Evolutionary conservation across 2,113 vertebrate species (phyloP).

Genomic region (Vicugna pacos): DNA sequence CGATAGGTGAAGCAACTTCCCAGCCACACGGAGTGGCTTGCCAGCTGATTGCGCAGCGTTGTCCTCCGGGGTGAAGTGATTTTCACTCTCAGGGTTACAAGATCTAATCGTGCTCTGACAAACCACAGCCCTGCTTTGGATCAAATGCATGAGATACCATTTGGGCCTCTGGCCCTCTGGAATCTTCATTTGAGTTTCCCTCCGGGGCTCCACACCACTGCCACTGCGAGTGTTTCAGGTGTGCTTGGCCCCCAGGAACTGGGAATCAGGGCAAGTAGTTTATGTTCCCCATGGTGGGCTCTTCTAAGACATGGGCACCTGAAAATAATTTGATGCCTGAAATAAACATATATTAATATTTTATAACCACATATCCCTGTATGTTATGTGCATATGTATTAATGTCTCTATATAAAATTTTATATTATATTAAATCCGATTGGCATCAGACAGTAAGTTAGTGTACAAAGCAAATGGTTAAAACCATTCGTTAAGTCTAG

Average conservation of each 20-base stretch:
- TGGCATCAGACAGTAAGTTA: background rate
- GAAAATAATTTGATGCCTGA: background rate
- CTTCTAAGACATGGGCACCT: background rate
- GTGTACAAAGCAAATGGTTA: background rate
- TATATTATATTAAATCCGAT: background rate
- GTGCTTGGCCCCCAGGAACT: fast-evolving
- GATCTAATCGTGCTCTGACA: background rate
- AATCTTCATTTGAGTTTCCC: background rate
- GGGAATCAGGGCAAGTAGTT: background rate
- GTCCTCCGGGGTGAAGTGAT: background rate
- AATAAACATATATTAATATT: background rate
- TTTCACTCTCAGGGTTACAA: background rate
- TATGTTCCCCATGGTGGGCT: background rate
- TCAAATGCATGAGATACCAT: fast-evolving
- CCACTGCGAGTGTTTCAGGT: fast-evolving
- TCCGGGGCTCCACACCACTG: background rate
- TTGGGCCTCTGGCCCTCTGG: background rate
- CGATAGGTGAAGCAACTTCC: background rate
- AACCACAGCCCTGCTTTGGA: background rate
- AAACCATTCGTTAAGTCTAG: background rate
- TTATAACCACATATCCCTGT: background rate
- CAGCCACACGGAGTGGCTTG: background rate
- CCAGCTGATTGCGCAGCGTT: background rate
- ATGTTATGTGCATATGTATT: background rate
- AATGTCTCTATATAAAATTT: background rate